Evolutionary conservation across 2,888 invertebrate species (phyloP).

Genomic region (Coremacera marginata): DNA sequence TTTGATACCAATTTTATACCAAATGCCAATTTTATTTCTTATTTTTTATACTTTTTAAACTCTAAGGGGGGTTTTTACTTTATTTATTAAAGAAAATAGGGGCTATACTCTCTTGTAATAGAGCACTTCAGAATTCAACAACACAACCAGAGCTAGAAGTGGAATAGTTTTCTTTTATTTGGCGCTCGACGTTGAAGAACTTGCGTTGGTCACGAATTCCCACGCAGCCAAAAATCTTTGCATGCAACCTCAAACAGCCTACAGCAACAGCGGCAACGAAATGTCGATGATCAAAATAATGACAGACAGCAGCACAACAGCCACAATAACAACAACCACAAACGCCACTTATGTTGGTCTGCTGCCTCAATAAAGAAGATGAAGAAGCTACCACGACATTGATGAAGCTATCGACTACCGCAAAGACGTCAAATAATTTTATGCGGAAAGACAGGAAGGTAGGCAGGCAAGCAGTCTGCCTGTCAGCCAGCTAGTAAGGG

Average conservation of each 20-base stretch:
- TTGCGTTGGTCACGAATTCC: constrained; percentile 53
- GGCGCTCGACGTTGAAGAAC: neutral
- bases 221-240: constrained; percentile 48
- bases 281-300: constrained; percentile 22
- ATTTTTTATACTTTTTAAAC: too few relatives aligned
- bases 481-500: constrained; percentile 28
- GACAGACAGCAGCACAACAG: constrained; percentile 10
- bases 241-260: constrained; percentile 19
- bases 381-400: constrained; percentile 47
- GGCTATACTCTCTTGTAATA: too few relatives aligned
- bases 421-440: constrained; percentile 38
- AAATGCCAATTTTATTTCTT: too few relatives aligned
- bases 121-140: too few relatives aligned
- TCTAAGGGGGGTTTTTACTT: too few relatives aligned
- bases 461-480: constrained; percentile 40
- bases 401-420: constrained; percentile 50
- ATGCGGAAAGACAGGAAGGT: constrained; percentile 38
- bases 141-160: too few relatives aligned
- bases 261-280: constrained; percentile 14
- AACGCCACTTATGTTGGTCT: neutral
- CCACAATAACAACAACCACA: neutral
- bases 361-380: constrained; percentile 3
- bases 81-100: too few relatives aligned
- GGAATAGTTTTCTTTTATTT: too few relatives aligned
- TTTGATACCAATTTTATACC: too few relatives aligned